Evolutionary conservation across 2,797 vertebrate genomes (phyloP), one percentile per base, ranked within the genome.

Genomic region (Allobates femoralis): DNA sequence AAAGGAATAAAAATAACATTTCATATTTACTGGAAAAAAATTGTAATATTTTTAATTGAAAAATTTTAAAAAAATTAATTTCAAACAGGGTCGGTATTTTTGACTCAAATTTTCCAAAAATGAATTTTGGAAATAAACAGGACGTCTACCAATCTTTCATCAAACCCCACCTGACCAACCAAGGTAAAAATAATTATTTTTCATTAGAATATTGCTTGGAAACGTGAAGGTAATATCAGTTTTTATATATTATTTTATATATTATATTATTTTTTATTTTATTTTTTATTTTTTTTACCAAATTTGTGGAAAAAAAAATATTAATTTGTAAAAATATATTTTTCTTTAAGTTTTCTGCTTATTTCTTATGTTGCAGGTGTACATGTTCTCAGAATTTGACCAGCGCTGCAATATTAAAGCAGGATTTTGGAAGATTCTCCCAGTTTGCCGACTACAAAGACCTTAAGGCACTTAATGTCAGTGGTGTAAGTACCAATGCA

Each of bases 361-460:
- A 2, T 78, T 30, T 26, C 7, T 74, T 3, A 23, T 23, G 18
- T 69, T 16, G 21, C 41, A 85, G 76, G 76, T 28, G 10, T 76
- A 4, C 18, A 18, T 85, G 84, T 79, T 8, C 77, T 23, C 5
- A n/a, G 26, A 74, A 37, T 32, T 15, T 26, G 15, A 50, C 7
- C 67, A 81, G 66, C 78, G 53, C 18, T 5, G 21, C 23, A 0
- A 46, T 71, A 5, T 1, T 86, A 21, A 19, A 62, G 4, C 84
- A 51, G 37, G 74, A 86, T 26, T 80, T 74, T 23, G 77, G 84
- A 50, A 30, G 18, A 19, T 86, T 86, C 41, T 74, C 78, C 11
- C 34, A 51, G 37, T 71, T 69, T 32, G 77, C 77, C 8, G 11
- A 50, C 11, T 74, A n/a, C 23, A 60, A 46, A 6, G 77, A 86